Percentiles rank a stretch among this genome's conserved stretches.
Conservation (phyloP, 1,140 invertebrate species). For the Ectropis grisescens region DNA sequence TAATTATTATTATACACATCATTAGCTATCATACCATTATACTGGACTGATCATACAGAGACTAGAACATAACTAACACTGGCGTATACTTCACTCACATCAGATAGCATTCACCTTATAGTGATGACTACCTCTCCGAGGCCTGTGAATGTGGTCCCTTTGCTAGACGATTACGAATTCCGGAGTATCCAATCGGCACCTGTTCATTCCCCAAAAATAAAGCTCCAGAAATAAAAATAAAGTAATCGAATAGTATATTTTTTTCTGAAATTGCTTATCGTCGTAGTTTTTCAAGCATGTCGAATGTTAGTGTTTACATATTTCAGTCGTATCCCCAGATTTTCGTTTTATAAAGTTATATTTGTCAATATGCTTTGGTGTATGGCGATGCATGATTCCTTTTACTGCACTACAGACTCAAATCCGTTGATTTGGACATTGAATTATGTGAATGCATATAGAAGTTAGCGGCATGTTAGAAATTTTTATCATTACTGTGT, state of each 20-base stretch:
- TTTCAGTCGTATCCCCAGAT: too few species aligned
- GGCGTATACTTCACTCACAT: conserved; percentile 64
- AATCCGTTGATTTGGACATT: too few species aligned
- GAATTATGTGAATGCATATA: too few species aligned
- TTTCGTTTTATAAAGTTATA: too few species aligned
- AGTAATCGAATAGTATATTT: conserved; percentile 28
- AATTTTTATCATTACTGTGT: too few species aligned
- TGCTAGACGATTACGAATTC: conserved; percentile 36
- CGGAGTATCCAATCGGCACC: too few species aligned
- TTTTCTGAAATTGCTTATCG: conserved; percentile 24
- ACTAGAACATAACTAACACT: conserved; percentile 59
- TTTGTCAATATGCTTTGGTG: conserved; percentile 17
- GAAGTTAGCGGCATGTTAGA: too few species aligned
- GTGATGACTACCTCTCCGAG: conserved; percentile 31
- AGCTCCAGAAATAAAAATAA: not conserved
- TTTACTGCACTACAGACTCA: conserved; percentile 21
- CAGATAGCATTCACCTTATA: conserved; percentile 46
- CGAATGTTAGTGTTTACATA: conserved; percentile 7
- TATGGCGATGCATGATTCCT: conserved; percentile 23
- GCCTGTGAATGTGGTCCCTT: conserved; percentile 51
- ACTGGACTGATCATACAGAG: conserved; percentile 53
- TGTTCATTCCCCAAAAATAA: not conserved
- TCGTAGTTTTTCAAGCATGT: conserved; percentile 37
- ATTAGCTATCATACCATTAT: conserved; percentile 56
- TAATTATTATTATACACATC: conserved; percentile 32